phyloP scores from a whole-genome alignment of 1,140 invertebrate genomes.

The Calycopis cecrops region DNA sequence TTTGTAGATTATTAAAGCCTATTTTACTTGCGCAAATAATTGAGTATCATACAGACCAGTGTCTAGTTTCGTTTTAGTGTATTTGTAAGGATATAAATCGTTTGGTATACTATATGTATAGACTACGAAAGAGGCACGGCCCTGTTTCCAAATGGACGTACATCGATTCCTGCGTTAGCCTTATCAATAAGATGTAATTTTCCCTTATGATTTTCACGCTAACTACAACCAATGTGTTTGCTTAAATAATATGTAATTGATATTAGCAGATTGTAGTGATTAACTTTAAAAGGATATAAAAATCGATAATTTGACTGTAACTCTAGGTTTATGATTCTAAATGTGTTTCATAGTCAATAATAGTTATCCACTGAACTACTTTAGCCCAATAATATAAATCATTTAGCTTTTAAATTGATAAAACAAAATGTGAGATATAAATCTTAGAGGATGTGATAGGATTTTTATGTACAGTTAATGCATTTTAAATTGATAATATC shows the following conservation, averaged over 20 bases:
- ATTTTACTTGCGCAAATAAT: background rate
- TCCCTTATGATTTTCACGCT: conserved; percentile 27
- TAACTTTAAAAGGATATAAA: conserved; percentile 5
- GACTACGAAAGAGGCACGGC: conserved; percentile 31
- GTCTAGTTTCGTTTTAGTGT: background rate
- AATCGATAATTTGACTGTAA: conserved; percentile 3
- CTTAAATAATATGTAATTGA: background rate
- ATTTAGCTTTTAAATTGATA: no score
- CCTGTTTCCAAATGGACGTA: conserved; percentile 31
- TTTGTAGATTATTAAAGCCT: background rate
- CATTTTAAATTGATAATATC: background rate
- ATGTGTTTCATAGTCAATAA: no score
- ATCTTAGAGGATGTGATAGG: no score
- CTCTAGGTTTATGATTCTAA: background rate
- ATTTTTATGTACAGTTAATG: no score
- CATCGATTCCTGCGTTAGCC: conserved; percentile 36
- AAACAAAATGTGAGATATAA: no score
- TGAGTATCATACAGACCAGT: background rate
- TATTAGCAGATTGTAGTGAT: conserved; percentile 1
- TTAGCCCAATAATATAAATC: no score
- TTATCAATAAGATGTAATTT: conserved; percentile 35
- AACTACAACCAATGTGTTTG: conserved; percentile 17
- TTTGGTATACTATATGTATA: conserved; percentile 23
- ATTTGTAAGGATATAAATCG: conserved; percentile 2
- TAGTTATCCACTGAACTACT: no score